These are phyloP conservation scores for Ophioninae sp. DNA, from an alignment of 2,888 invertebrate genomes.

Conservation along the genomic window DNA sequence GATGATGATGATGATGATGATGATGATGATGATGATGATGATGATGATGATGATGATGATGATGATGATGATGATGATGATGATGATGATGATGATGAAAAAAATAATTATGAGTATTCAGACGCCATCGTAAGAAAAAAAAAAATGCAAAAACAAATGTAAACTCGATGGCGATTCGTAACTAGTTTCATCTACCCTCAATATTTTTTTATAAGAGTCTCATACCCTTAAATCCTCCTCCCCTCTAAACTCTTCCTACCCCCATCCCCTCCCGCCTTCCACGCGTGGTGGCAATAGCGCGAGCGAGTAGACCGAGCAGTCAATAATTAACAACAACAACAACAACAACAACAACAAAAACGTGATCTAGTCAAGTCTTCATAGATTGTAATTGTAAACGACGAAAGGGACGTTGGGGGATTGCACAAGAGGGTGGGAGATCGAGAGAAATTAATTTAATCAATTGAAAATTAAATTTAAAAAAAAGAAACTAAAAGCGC, in stretches of 20 bases:
- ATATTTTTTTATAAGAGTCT: constrained; percentile 78
- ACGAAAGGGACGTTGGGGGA: constrained; percentile 40
- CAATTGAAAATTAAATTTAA: no score
- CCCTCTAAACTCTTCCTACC: no score
- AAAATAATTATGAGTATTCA: constrained; percentile 38
- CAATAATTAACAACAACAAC: constrained; percentile 65
- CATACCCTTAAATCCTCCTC: constrained; percentile 62
- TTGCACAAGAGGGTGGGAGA: constrained; percentile 36
- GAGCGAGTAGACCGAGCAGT: constrained; percentile 72
- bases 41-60: no score
- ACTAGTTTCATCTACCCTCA: constrained; percentile 76
- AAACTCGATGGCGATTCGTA: constrained; percentile 62
- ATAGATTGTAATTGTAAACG: constrained; percentile 63
- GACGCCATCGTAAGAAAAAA: constrained; percentile 45
- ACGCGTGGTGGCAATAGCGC: constrained; percentile 69
- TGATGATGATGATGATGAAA: constrained; percentile 35
- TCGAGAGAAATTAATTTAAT: constrained; percentile 23
- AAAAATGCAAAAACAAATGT: constrained; percentile 53
- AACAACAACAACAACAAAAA: constrained; percentile 22
- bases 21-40: no score
- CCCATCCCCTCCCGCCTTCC: no score
- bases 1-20: no score
- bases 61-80: constrained; percentile 26
- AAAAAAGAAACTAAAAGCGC: no score
- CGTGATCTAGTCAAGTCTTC: constrained; percentile 80